Conservation (phyloP, 1,140 invertebrate genomes). For the Argopecten irradians region DNA sequence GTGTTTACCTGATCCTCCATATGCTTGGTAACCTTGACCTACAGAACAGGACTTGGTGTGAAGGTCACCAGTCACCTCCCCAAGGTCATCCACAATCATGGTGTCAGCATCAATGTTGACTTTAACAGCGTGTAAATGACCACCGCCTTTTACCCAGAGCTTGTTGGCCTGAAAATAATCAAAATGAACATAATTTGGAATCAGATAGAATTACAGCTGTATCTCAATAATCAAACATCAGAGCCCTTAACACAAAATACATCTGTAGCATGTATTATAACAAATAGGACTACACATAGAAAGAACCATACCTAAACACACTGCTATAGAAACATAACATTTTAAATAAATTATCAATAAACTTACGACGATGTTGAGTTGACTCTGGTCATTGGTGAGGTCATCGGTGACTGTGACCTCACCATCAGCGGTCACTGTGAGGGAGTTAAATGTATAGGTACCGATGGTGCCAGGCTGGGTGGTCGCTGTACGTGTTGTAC, state of each 20-base stretch:
- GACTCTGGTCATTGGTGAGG: slow-evolving; percentile 46
- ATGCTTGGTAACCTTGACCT: slow-evolving; percentile 52
- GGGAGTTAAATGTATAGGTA: slow-evolving; percentile 50
- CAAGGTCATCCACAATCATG: slow-evolving; percentile 65
- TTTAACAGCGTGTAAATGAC: slow-evolving; percentile 61
- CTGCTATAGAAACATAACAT: slow-evolving; percentile 19
- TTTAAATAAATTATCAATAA: neutral
- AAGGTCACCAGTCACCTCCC: slow-evolving; percentile 60
- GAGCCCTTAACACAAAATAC: too few species aligned
- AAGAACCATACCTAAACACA: too few species aligned
- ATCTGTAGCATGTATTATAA: too few species aligned
- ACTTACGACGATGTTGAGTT: slow-evolving; percentile 48
- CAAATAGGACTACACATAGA: too few species aligned
- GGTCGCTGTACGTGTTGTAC: slow-evolving; percentile 51
- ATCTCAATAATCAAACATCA: too few species aligned
- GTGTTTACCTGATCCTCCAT: slow-evolving; percentile 55
- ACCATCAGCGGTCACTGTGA: slow-evolving; percentile 65
- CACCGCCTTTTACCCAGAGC: slow-evolving; percentile 60
- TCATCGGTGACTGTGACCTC: slow-evolving; percentile 63
- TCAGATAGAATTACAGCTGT: too few species aligned
- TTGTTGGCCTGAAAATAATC: slow-evolving; percentile 62
- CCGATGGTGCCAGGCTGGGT: slow-evolving; percentile 43
- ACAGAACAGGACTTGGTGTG: slow-evolving; percentile 55
- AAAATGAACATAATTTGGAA: too few species aligned
- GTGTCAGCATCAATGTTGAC: slow-evolving; percentile 56